phyloP scores from a whole-genome alignment of 1,140 invertebrate species.

The Heliothis virescens region DNA sequence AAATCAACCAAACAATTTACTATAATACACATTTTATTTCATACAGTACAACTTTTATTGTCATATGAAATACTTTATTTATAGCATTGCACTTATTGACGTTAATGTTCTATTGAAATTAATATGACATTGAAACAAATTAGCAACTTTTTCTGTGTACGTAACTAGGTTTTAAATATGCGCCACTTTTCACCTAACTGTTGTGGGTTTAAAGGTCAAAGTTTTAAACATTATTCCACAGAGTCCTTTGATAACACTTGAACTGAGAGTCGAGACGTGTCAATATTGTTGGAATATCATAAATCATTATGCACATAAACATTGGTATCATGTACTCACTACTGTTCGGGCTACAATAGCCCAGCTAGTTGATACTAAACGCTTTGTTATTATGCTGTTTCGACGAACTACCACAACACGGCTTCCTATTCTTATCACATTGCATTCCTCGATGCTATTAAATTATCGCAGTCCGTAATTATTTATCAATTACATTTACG shows the following conservation, averaged over 20 bases:
- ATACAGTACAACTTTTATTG: not conserved
- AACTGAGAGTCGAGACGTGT: not conserved
- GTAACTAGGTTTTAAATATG: slow-evolving; percentile 37
- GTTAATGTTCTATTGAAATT: slow-evolving; percentile 30
- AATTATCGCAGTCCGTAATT: slow-evolving; percentile 33
- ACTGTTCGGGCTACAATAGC: slow-evolving; percentile 52
- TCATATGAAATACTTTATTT: slow-evolving; percentile 33
- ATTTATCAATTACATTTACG: slow-evolving; percentile 4
- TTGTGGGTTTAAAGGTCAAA: slow-evolving; percentile 38
- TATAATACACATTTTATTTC: not conserved
- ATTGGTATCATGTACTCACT: slow-evolving; percentile 45
- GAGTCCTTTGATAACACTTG: slow-evolving; percentile 41
- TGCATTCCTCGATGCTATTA: slow-evolving; percentile 55
- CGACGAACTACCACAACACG: slow-evolving; percentile 56
- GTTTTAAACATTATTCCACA: slow-evolving; percentile 9
- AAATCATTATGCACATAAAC: slow-evolving; percentile 51
- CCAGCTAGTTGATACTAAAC: slow-evolving; percentile 50
- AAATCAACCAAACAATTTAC: not conserved
- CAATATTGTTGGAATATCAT: slow-evolving; percentile 24
- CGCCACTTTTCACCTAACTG: not conserved
- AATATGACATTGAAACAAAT: slow-evolving; percentile 47
- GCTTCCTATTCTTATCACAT: slow-evolving; percentile 71
- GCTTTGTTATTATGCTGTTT: slow-evolving; percentile 57
- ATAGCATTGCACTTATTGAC: slow-evolving; percentile 20
- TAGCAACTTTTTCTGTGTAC: not conserved